phyloP scores from a whole-genome alignment of 2,888 invertebrate species.

The Saturnia pavonia region DNA sequence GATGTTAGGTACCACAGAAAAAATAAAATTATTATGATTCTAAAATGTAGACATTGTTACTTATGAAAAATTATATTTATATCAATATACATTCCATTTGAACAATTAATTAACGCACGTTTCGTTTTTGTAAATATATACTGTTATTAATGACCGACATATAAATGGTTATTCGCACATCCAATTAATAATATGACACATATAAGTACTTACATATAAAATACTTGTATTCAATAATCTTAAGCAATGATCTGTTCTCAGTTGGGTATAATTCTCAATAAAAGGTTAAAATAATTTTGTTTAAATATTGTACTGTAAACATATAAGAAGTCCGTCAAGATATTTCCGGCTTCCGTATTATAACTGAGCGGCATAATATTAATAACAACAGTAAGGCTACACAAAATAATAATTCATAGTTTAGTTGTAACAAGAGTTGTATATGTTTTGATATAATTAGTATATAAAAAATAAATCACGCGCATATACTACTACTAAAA shows the following conservation, averaged over 20 bases:
- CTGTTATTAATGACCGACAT: not conserved
- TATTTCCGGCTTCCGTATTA: slow-evolving; percentile 1
- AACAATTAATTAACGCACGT: not conserved
- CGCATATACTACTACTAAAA: not conserved
- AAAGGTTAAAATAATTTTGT: not conserved
- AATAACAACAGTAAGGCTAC: not conserved
- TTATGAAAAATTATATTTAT: not conserved
- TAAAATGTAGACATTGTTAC: not conserved
- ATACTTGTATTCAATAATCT: too few species aligned
- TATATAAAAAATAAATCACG: not conserved
- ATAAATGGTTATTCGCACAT: not conserved
- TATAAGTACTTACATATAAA: not conserved
- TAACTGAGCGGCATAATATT: not conserved
- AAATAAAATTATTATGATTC: too few species aligned
- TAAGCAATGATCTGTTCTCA: not conserved
- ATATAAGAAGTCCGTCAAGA: not conserved
- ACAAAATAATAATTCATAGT: not conserved
- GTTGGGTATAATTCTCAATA: not conserved
- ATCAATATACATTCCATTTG: not conserved
- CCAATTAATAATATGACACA: not conserved
- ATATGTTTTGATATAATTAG: not conserved
- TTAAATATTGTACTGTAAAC: not conserved
- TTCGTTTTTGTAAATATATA: not conserved
- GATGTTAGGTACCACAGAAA: too few species aligned
- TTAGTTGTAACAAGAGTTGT: not conserved